A percentile compares a stretch with the other conserved stretches of the same genome.
phyloP scores from a whole-genome alignment of 2,797 vertebrate genomes.

The Liparis tanakae region DNA sequence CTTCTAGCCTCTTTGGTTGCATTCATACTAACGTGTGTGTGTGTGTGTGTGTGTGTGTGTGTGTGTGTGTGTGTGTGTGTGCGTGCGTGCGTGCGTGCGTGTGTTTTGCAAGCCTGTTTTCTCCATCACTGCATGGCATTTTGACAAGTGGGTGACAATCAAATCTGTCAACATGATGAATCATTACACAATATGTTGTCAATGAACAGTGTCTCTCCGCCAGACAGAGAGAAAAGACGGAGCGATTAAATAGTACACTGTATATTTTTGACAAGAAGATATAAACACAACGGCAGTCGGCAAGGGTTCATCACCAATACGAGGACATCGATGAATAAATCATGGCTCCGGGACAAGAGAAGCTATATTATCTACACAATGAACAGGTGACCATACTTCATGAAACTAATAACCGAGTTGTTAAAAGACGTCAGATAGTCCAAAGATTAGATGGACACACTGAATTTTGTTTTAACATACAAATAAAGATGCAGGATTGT shows the following conservation, averaged over 20 bases:
- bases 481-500: not conserved
- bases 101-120: conserved; percentile 12
- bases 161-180: conserved; percentile 69
- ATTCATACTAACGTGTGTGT: conserved; percentile 8
- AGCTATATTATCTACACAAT: conserved; percentile 51
- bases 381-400: conserved; percentile 54
- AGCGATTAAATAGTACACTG: conserved; percentile 53
- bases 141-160: conserved; percentile 75
- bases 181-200: conserved; percentile 73
- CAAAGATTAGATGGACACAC: not conserved
- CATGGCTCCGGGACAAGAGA: conserved; percentile 46
- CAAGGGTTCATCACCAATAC: conserved; percentile 53
- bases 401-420: not conserved
- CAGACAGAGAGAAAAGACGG: conserved; percentile 56
- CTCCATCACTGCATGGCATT: conserved; percentile 61
- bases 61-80: not conserved
- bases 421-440: not conserved
- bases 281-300: conserved; percentile 56
- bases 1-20: conserved; percentile 34
- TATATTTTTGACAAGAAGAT: conserved; percentile 52
- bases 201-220: conserved; percentile 54
- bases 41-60: too few species aligned
- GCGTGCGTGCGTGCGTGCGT: not conserved
- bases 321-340: conserved; percentile 63
- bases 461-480: not conserved